These are phyloP conservation scores for Drosophila atripex DNA, from an alignment of 2,888 invertebrate species.

Conservation along the genomic window DNA sequence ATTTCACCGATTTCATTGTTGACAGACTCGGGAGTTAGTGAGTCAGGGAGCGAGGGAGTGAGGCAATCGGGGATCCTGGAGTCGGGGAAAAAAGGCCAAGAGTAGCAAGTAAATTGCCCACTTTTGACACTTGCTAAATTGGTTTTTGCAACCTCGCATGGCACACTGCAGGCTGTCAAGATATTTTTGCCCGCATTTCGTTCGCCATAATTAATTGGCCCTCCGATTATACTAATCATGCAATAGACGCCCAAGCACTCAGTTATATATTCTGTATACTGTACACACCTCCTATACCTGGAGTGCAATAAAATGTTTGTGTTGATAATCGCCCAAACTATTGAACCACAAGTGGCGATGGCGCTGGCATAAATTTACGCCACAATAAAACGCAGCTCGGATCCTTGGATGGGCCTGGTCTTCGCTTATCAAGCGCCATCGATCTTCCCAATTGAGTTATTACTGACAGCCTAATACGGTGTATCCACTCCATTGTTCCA, in stretches of 20 bases:
- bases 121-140: constrained; percentile 68
- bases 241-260: constrained; percentile 11
- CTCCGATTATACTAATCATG: constrained; percentile 37
- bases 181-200: constrained; percentile 29
- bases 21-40: constrained; percentile 45
- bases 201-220: constrained; percentile 36
- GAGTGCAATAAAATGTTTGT: constrained; percentile 23
- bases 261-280: neutral
- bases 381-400: constrained; percentile 11
- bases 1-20: constrained; percentile 75
- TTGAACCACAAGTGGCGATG: constrained; percentile 14
- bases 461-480: constrained; percentile 70
- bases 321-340: constrained; percentile 29
- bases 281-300: neutral
- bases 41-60: constrained; percentile 1
- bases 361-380: constrained; percentile 40
- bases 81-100: constrained; percentile 3
- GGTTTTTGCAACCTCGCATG: constrained; percentile 31
- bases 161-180: constrained; percentile 34
- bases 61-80: neutral
- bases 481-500: constrained; percentile 46
- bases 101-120: constrained; percentile 65
- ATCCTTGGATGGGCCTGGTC: constrained; percentile 16
- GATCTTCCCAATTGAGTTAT: constrained; percentile 74
- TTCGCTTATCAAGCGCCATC: constrained; percentile 56